Evolutionary conservation across 2,113 vertebrate genomes (phyloP), one percentile per base, ranked within the genome.

Genomic region (Danionella cerebrum): DNA sequence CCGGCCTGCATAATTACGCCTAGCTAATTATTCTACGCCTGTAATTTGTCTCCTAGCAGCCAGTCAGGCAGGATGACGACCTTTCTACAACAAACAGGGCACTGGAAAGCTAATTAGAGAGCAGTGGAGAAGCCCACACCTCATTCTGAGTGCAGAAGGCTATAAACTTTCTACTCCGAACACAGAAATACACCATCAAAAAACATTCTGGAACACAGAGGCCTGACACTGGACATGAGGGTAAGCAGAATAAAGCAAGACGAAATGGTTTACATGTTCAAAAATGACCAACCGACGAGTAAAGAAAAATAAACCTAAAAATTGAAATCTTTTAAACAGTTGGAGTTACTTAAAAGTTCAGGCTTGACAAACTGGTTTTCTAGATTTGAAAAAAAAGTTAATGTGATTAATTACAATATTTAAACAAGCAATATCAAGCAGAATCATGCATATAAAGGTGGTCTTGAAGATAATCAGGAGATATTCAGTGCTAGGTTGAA

Each of bases 11-110:
- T 71, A 77, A 71, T 71, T 75, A 72, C 57, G 29, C 57, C 59
- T 38, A 54, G 67, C 70, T 77, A 78, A 78, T 71, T 70, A 69
- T 73, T 69, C 59, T 59, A 67, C 64, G 13, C 53, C 42, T 65
- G 50, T 33, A 33, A 50, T 54, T 69, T 53, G 44, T 69, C 74
- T 62, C 66, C 48, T 22, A 47, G 60, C 41, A 19, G 39, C 59
- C 21, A 18, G 47, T 25, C 35, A 35, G 45, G 39, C 16, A 29
- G 41, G 59, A 64, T 27, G 47, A 71, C 33, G 35, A 65, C 52
- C 67, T 73, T 41, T 45, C 50, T 27, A 65, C 47, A 58, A 64
- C 21, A 36, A 48, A 33, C 47, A 22, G 33, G 12, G 12, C 29
- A 14, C 38, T 36, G 38, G 36, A 68, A 44, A 65, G 21, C 45